A percentile compares a stretch with the other conserved stretches of the same genome.
Evolutionary conservation across 2,113 vertebrate genomes (phyloP).

Genomic region (Tragelaphus strepsiceros): DNA sequence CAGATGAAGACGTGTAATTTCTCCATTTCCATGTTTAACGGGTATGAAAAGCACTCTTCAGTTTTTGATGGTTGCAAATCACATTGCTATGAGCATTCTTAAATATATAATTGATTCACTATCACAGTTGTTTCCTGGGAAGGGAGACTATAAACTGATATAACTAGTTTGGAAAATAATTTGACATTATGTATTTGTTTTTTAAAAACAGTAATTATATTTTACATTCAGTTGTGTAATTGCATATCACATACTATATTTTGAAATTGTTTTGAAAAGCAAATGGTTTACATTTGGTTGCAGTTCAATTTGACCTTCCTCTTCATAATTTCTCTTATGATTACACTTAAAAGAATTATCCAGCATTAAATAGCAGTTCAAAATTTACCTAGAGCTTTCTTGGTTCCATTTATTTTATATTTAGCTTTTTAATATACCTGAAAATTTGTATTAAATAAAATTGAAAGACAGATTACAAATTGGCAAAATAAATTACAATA

Average conservation of each 20-base stretch:
- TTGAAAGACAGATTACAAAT: neutral
- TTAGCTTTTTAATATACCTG: neutral
- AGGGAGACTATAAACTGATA: neutral
- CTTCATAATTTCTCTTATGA: conserved; percentile 5
- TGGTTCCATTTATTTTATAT: neutral
- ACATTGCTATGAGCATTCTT: neutral
- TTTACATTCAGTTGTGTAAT: neutral
- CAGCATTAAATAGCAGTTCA: neutral
- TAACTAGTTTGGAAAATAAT: neutral
- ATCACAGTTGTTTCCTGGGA: neutral
- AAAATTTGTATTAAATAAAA: neutral
- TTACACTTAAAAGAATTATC: neutral
- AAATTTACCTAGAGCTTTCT: neutral
- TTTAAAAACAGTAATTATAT: neutral
- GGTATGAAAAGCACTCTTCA: neutral
- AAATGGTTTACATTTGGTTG: neutral
- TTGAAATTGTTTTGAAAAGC: conserved; percentile 13
- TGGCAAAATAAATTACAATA: neutral
- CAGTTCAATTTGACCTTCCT: neutral
- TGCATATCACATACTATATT: neutral
- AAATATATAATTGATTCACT: neutral
- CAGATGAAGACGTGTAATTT: neutral
- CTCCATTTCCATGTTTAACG: neutral
- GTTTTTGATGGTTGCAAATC: neutral
- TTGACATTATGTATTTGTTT: neutral